phyloP scores from a whole-genome alignment of 2,888 invertebrate genomes.

The Pterobdella sp. region DNA sequence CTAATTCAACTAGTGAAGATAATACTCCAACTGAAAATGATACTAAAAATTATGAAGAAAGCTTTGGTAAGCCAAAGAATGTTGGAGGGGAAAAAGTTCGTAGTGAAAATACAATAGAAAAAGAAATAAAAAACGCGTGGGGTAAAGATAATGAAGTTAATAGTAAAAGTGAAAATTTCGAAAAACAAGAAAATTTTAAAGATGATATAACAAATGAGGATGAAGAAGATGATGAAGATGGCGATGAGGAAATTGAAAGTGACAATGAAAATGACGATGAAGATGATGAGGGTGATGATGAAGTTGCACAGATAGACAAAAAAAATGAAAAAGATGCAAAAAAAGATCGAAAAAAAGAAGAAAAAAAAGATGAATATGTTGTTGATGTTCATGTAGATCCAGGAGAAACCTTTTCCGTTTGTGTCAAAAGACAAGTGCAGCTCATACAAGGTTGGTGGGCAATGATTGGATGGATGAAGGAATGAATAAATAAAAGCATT shows the following conservation, averaged over 20 bases:
- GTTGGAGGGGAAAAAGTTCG: not conserved
- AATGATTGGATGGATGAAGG: slow-evolving; percentile 8
- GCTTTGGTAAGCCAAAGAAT: not conserved
- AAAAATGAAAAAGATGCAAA: not conserved
- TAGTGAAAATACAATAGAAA: not conserved
- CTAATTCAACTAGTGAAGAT: not conserved
- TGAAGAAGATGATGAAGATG: not conserved
- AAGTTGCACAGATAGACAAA: not conserved
- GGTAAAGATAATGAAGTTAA: not conserved
- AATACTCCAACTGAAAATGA: not conserved
- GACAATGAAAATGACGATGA: not conserved
- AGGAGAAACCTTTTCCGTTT: slow-evolving; percentile 68
- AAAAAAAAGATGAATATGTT: slow-evolving; percentile 56
- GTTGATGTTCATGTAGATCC: slow-evolving; percentile 69
- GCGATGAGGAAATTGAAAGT: not conserved
- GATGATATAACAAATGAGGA: slow-evolving; percentile 10
- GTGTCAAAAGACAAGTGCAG: slow-evolving; percentile 67
- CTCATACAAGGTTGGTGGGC: slow-evolving; percentile 62
- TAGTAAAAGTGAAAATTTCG: not conserved
- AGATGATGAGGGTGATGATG: not conserved
- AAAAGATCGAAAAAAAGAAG: not conserved
- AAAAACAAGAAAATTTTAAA: slow-evolving; percentile 6
- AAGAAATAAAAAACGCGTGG: not conserved
- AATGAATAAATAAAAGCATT: not conserved
- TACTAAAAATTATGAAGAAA: no score